phyloP scores from a whole-genome alignment of 2,797 vertebrate species.

The Myotis pilosus region DNA sequence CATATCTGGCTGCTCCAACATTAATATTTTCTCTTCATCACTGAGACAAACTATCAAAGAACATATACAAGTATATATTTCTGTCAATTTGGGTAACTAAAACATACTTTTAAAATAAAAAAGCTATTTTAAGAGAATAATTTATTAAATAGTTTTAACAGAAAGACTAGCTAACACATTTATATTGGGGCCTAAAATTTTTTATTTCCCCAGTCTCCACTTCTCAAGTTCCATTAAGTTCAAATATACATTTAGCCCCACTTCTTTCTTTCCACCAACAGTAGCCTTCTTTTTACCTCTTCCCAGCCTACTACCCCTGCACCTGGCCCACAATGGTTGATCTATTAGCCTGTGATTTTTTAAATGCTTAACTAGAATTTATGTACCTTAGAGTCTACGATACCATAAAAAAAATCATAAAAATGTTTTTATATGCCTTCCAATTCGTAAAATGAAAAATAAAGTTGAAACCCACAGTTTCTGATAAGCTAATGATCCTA shows the following conservation, averaged over 20 bases:
- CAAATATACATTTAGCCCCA: not conserved
- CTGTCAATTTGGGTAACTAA: not conserved
- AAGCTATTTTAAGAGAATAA: not conserved
- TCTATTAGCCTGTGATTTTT: not conserved
- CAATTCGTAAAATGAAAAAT: not conserved
- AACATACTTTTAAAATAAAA: not conserved
- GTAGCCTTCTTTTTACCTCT: not conserved
- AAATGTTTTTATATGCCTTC: not conserved
- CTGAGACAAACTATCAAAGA: not conserved
- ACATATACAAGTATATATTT: not conserved
- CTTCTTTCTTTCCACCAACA: not conserved
- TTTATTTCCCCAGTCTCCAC: not conserved
- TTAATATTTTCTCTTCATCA: not conserved
- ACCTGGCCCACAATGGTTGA: not conserved
- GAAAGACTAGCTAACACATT: not conserved
- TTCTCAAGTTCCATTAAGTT: not conserved
- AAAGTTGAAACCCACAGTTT: conserved; percentile 15
- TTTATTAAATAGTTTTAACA: not conserved
- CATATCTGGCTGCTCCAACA: not conserved
- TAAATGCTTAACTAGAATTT: not conserved
- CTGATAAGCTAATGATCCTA: not conserved
- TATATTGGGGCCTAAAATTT: not conserved
- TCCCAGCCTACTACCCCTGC: not conserved
- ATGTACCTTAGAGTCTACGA: not conserved
- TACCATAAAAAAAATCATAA: not conserved